phyloP scores from a whole-genome alignment of 2,797 vertebrate species.

The Champsocephalus esox region DNA sequence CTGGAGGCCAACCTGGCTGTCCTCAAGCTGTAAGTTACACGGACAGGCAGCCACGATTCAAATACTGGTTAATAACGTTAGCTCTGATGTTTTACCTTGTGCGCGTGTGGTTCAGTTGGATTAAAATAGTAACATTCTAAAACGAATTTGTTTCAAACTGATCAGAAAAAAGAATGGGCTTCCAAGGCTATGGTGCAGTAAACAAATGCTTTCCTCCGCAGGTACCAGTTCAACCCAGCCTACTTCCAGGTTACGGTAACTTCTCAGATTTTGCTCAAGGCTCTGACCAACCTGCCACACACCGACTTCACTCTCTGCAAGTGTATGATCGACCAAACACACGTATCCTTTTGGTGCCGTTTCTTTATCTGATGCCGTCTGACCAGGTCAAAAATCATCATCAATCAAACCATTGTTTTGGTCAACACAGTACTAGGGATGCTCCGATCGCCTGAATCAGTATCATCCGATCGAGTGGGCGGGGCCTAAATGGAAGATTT shows the following conservation, averaged over 20 bases:
- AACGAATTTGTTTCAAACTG: not conserved
- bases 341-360: constrained; percentile 88
- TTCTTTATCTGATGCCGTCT: rapidly evolving
- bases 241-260: constrained; percentile 95
- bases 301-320: constrained; percentile 98
- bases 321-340: constrained; percentile 96
- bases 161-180: not conserved
- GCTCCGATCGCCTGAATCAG: too few species aligned
- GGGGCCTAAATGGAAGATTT: too few species aligned
- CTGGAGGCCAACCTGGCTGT: constrained; percentile 94
- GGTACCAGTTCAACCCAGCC: constrained; percentile 96
- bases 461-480: too few species aligned
- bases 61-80: not conserved
- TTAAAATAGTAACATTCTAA: not conserved
- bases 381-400: not conserved
- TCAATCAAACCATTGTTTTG: too few species aligned
- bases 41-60: not conserved
- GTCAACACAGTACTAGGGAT: too few species aligned
- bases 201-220: constrained; percentile 51
- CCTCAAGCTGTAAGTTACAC: constrained; percentile 88
- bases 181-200: not conserved
- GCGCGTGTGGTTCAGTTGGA: not conserved
- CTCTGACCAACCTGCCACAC: constrained; percentile 95
- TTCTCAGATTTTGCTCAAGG: constrained; percentile 94
- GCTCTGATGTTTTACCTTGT: not conserved